phyloP scores from a whole-genome alignment of 2,113 vertebrate genomes.

The Gallinago undulata region DNA sequence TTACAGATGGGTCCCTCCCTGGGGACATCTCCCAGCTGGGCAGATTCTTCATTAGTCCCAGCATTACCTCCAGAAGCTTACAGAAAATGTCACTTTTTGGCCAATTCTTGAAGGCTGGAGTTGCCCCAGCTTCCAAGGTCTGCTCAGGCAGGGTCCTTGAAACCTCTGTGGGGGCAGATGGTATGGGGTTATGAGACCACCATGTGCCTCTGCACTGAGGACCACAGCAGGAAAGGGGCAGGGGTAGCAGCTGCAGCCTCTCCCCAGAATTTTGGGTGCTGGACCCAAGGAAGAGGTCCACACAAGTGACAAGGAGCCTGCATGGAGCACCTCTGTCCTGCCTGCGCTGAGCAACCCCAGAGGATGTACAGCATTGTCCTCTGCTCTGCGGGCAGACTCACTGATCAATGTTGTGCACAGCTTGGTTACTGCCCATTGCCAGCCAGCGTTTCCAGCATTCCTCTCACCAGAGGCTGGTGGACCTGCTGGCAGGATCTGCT shows the following conservation, averaged over 20 bases:
- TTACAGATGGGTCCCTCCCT: neutral
- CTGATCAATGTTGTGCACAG: rapidly evolving
- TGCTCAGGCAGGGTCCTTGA: neutral
- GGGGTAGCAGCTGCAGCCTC: neutral
- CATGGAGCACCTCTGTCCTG: neutral
- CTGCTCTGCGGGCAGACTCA: neutral
- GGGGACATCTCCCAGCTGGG: neutral
- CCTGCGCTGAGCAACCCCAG: neutral
- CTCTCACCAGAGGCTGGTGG: neutral
- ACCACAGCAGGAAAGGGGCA: neutral
- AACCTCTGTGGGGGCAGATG: neutral
- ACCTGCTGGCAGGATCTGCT: neutral
- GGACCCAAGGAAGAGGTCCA: neutral
- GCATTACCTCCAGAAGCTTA: neutral
- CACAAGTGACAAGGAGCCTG: neutral
- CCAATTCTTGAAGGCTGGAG: neutral
- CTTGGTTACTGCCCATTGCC: rapidly evolving
- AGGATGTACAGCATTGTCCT: too few relatives aligned
- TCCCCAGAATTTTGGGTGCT: neutral
- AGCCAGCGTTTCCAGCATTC: neutral
- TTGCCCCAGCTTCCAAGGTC: neutral
- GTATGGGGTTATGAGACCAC: neutral
- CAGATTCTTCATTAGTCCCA: neutral
- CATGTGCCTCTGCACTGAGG: rapidly evolving
- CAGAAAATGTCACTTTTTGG: neutral